Base-by-base conservation (phyloP, 2,888 invertebrate species). In the Petrolisthes manimaculis region DNA sequence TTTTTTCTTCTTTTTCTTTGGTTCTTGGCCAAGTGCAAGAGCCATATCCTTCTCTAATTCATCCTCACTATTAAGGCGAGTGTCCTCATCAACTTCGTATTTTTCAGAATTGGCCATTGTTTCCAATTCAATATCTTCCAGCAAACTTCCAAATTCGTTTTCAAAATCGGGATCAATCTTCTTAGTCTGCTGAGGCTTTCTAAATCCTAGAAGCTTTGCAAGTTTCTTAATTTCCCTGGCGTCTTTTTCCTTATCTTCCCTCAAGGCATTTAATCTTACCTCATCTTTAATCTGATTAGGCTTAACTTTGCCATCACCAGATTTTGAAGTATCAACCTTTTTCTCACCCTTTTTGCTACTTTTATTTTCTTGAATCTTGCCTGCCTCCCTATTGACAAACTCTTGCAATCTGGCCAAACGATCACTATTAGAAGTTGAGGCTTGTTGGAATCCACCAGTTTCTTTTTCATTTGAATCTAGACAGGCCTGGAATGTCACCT, bases 161-260 rank as follows among this genome's bases (percentile, higher is more conserved):
- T 77, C 81, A n/a, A 89, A 86, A 18, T 82, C 82, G 0, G 89
- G 79, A 8, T 82, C 81, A 5, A 89, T 56, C 51, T 85, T 89
- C 67, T 89, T 85, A 24, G 83, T 87, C 71, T 87, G 86, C 14
- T 37, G 24, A 4, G 77, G 54, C 24, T 80, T 84, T 18, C 8
- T 84, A 9, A 24, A 71, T 5, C 69, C 55, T 14, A 89, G 18
- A 54, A 89, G 78, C 8, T 9, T 83, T 5, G 85, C 85, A n/a
- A 89, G 21, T 51, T 89, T 89, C 21, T 89, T 89, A 18, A 89
- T 85, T 67, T 89, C 89, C 56, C 83, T 85, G 4, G 82, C 83
- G 51, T 89, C 89, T 14, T 67, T n/a, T 51, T 89, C 18, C 67
- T 83, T 77, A 4, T 78, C 83, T 3, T 53, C 56, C 21, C 78